These are phyloP conservation scores for Napeogenes inachia DNA, from an alignment of 2,888 invertebrate genomes.

Conservation along the genomic window DNA sequence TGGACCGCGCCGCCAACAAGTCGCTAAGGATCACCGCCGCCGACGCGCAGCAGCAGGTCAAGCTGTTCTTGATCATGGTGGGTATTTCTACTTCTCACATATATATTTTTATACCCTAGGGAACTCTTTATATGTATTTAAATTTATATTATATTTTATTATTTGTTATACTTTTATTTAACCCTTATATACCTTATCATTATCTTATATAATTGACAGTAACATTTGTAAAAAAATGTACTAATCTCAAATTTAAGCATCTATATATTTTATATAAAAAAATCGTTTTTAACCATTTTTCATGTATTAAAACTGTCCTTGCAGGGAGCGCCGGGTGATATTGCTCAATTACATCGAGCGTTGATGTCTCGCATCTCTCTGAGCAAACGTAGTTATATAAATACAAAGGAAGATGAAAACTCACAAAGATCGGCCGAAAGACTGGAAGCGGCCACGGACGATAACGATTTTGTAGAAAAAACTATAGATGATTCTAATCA, in stretches of 20 bases:
- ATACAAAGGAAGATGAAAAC: constrained; percentile 44
- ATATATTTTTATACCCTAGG: not conserved
- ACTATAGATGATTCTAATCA: constrained; percentile 39
- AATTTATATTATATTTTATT: too few relatives aligned
- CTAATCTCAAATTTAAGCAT: too few relatives aligned
- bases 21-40: constrained; percentile 92
- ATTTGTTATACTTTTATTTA: too few relatives aligned
- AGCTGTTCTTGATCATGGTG: constrained; percentile 91
- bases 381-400: constrained; percentile 45
- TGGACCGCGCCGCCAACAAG: constrained; percentile 91
- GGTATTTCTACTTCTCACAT: constrained; percentile 34
- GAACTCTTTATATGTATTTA: too few relatives aligned
- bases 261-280: too few relatives aligned
- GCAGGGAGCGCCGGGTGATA: constrained; percentile 65
- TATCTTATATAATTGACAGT: too few relatives aligned
- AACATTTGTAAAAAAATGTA: too few relatives aligned
- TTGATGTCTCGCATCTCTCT: constrained; percentile 54
- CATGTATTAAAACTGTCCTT: constrained; percentile 22
- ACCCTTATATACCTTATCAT: too few relatives aligned
- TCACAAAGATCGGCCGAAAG: constrained; percentile 60
- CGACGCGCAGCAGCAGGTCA: constrained; percentile 88
- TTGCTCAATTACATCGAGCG: constrained; percentile 57
- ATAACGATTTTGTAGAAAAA: constrained; percentile 49
- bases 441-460: constrained; percentile 53
- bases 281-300: too few relatives aligned